phyloP scores from a whole-genome alignment of 1,140 invertebrate genomes.

The Tribolium madens region DNA sequence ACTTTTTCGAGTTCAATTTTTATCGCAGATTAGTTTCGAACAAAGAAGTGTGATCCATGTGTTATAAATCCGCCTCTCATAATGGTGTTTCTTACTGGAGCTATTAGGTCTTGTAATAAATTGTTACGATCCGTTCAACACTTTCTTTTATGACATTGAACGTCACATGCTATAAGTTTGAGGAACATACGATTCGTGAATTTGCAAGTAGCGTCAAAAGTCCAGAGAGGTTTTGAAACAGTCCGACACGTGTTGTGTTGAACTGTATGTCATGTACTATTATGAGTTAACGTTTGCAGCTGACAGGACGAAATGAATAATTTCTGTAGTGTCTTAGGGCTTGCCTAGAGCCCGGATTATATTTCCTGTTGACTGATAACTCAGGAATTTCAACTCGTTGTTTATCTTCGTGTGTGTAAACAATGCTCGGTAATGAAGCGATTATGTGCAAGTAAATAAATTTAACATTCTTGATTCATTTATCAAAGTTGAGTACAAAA shows the following conservation, averaged over 20 bases:
- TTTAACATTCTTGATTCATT: neutral
- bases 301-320: slow-evolving; percentile 45
- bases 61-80: slow-evolving; percentile 1
- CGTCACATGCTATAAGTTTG: neutral
- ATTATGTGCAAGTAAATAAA: slow-evolving; percentile 17
- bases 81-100: neutral
- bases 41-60: slow-evolving; percentile 12
- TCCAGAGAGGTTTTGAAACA: neutral
- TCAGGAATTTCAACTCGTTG: slow-evolving; percentile 19
- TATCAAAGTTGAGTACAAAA: neutral
- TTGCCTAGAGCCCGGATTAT: slow-evolving; percentile 10
- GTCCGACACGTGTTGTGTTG: neutral
- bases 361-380: slow-evolving; percentile 43
- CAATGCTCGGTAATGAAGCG: slow-evolving; percentile 30
- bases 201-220: no score
- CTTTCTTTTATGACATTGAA: neutral
- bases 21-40: neutral
- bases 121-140: slow-evolving; percentile 3
- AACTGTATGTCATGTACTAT: slow-evolving; percentile 30
- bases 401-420: slow-evolving; percentile 36
- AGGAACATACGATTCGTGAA: neutral
- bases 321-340: slow-evolving; percentile 31
- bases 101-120: slow-evolving; percentile 15
- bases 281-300: slow-evolving; percentile 31
- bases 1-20: neutral